Evolutionary conservation across 2,888 invertebrate genomes (phyloP).

Genomic region (Pristionchus fissidentatus): DNA sequence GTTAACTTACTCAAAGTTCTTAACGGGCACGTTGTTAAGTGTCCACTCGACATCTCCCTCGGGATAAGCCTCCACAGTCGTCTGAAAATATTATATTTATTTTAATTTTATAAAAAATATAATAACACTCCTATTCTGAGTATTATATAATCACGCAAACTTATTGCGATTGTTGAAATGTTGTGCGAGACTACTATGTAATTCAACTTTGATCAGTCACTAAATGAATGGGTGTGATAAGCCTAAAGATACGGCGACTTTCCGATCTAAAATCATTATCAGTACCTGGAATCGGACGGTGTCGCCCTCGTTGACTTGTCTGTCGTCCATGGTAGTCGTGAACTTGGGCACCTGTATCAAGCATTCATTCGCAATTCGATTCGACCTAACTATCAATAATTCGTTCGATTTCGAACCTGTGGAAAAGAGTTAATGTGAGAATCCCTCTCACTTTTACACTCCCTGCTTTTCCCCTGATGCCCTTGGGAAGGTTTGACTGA

Average conservation of each 20-base stretch:
- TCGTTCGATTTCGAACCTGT: no score
- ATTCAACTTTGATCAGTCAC: no score
- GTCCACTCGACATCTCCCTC: constrained; percentile 87
- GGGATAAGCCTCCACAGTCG: constrained; percentile 79
- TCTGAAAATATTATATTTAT: constrained; percentile 75
- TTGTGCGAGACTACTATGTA: no score
- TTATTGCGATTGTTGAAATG: no score
- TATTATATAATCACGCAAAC: no score
- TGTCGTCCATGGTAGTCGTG: constrained; percentile 71
- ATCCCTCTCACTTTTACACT: neutral
- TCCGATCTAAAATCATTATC: no score
- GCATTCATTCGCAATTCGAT: no score
- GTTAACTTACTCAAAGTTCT: constrained; percentile 66
- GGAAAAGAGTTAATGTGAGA: no score
- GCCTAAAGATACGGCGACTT: no score
- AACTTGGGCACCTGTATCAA: constrained; percentile 69
- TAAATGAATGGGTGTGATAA: no score
- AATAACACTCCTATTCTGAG: constrained; percentile 84
- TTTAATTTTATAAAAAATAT: neutral
- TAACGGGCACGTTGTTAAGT: constrained; percentile 84
- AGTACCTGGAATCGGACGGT: constrained; percentile 87
- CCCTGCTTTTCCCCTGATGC: neutral
- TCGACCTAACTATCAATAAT: no score
- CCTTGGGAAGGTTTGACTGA: no score
- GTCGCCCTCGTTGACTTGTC: constrained; percentile 83